Evolutionary conservation across 2,888 invertebrate genomes (phyloP).

Genomic region (Marronus borbonicus): DNA sequence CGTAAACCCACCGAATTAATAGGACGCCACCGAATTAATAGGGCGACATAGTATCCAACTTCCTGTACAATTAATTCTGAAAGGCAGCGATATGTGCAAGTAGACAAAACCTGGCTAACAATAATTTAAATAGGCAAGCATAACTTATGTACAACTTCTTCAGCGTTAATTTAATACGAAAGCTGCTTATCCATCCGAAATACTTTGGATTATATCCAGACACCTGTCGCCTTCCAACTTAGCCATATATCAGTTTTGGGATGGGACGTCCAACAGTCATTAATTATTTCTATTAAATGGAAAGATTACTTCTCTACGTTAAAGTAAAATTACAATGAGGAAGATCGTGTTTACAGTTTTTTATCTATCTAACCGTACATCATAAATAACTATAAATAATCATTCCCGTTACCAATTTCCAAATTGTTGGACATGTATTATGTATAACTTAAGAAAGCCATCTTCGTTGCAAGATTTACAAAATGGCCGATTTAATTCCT

Average conservation of each 20-base stretch:
- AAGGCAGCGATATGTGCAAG: neutral
- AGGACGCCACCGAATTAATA: neutral
- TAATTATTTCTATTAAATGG: conserved; percentile 41
- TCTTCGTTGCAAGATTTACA: no score
- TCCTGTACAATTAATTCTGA: conserved; percentile 12
- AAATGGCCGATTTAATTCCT: no score
- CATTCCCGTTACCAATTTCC: no score
- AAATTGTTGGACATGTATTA: no score
- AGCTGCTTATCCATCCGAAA: conserved; percentile 17
- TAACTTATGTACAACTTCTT: conserved; percentile 36
- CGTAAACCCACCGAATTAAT: neutral
- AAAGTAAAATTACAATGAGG: no score
- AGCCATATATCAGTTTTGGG: conserved; percentile 17
- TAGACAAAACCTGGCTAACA: conserved; percentile 25
- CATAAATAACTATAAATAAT: no score
- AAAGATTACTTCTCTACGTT: neutral
- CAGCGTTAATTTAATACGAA: conserved; percentile 31
- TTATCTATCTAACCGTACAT: no score
- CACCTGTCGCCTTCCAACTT: conserved; percentile 49
- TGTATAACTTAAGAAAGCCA: no score
- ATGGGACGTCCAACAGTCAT: conserved; percentile 5
- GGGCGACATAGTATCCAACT: neutral
- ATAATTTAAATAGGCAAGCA: conserved; percentile 33
- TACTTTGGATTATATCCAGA: conserved; percentile 48
- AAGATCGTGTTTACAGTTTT: no score